Evolutionary conservation across 2,888 invertebrate species (phyloP), one percentile per base, ranked within the genome.

Genomic region (Rhagium mordax): DNA sequence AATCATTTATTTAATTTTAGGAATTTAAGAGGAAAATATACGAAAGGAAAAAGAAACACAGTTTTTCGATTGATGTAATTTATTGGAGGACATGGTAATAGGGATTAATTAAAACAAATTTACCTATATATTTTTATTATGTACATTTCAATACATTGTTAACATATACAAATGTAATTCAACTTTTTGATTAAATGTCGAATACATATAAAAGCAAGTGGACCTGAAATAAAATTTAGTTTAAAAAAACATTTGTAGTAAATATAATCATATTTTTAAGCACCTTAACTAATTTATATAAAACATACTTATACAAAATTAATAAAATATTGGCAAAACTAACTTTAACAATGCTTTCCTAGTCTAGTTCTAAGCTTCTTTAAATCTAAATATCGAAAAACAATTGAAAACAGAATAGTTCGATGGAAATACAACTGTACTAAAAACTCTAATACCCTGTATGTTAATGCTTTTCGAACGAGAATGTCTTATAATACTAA

Each of bases 401-500:
- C 41, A 65, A 51, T n/a, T 53, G 65, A 65, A 65, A 51, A 65
- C 55, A 53, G 65, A 65, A 29, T 53, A 33, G 53, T 18, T 53
- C 5, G 13, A 33, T 53, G 29, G 21, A 65, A 61, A 53, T 21
- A 27, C 16, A 70, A 53, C 47, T 53, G 61, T 47, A 62, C 62
- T 70, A 61, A 60, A 70, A 67, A 49, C 15, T 60, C 71, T 72
- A 72, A 72, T 72, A 72, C 71, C 71, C 71, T 72, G 71, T 72
- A 71, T 59, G n/a, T 71, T 61, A 65, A 65, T 65, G 53, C 15
- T 64, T 53, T 27, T 29, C 20, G 60, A 65, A 71, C 60, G 70
- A 70, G 62, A 71, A 61, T 20, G 21, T 15, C 59, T 47, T 48
- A 20, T 18, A 24, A 13, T 49, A 24, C 20, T 20, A 27, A 33